Percentiles rank a stretch among this genome's conserved stretches.
Evolutionary conservation across 2,113 vertebrate species (phyloP).

Genomic region (Cinclus cinclus): DNA sequence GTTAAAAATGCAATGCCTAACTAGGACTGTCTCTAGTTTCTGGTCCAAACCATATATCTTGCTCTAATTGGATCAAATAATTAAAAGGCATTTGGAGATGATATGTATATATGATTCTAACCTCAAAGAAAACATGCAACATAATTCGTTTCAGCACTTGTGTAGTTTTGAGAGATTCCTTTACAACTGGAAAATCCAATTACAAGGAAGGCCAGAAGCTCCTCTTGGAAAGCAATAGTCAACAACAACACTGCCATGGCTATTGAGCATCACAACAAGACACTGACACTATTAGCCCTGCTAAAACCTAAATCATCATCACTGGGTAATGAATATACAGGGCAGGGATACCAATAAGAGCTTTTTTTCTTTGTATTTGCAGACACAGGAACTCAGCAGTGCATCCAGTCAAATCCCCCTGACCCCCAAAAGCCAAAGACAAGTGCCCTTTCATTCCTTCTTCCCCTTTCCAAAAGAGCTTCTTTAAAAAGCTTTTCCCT

Average conservation of each 20-base stretch:
- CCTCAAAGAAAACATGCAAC: background rate
- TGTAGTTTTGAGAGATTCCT: background rate
- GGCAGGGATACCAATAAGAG: background rate
- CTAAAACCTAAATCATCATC: background rate
- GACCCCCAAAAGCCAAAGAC: background rate
- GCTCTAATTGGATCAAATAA: background rate
- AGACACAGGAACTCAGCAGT: background rate
- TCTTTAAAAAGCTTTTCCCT: background rate
- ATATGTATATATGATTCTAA: background rate
- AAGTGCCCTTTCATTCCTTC: background rate
- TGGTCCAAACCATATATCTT: background rate
- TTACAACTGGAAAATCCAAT: slow-evolving; percentile 4
- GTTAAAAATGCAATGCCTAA: background rate
- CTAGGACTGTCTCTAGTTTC: background rate
- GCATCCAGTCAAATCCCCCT: background rate
- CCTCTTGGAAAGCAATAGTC: background rate
- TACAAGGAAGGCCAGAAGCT: background rate
- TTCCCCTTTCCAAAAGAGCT: background rate
- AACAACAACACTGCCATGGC: background rate
- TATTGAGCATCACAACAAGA: background rate
- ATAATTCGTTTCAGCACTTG: background rate
- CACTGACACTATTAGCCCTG: background rate
- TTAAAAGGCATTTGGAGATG: background rate
- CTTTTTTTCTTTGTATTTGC: background rate
- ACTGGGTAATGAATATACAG: background rate